Evolutionary conservation across 2,797 vertebrate species (phyloP).

Genomic region (Orestias chungarensis): DNA sequence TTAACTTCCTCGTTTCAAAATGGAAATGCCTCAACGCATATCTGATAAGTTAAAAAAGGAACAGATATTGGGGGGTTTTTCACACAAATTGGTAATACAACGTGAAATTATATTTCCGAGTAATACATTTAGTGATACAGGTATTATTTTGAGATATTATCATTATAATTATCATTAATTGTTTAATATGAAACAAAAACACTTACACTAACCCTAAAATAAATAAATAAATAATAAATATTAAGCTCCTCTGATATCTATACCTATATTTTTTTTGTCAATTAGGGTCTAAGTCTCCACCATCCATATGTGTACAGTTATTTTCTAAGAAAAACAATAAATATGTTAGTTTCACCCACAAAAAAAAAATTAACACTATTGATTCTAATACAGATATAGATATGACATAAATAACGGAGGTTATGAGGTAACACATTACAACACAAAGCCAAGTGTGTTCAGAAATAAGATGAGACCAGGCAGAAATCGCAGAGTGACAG

Average conservation of each 20-base stretch:
- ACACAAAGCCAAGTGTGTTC: constrained; percentile 6
- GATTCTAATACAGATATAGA: neutral
- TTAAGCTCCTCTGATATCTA: neutral
- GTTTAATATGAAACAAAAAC: neutral
- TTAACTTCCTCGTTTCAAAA: neutral
- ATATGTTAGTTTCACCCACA: neutral
- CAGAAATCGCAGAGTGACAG: constrained; percentile 1
- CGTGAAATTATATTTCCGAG: neutral
- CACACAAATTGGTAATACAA: neutral
- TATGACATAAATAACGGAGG: neutral
- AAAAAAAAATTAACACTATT: neutral
- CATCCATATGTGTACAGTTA: neutral
- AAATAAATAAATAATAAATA: no score
- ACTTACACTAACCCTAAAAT: neutral
- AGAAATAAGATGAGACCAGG: neutral
- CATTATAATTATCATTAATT: no score
- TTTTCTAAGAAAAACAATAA: neutral
- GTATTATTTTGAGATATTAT: no score
- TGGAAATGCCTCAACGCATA: neutral
- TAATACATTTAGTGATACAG: neutral
- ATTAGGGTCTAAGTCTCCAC: neutral
- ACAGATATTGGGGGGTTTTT: neutral
- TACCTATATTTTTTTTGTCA: neutral
- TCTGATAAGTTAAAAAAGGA: neutral
- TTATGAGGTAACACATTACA: neutral